phyloP scores from a whole-genome alignment of 2,797 vertebrate genomes.

The Hapalemur alaotrensis region DNA sequence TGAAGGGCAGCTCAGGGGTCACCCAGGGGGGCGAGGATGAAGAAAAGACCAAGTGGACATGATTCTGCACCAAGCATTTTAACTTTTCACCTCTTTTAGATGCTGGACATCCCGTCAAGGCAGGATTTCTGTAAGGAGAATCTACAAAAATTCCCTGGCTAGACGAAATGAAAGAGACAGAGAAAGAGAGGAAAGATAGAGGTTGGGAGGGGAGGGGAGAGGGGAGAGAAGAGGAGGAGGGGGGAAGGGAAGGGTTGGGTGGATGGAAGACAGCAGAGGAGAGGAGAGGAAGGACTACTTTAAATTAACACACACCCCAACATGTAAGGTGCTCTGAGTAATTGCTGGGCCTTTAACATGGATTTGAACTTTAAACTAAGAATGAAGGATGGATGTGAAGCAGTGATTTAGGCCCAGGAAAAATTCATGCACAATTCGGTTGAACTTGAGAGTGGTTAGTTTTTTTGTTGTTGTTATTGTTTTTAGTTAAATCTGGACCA shows the following conservation, averaged over 20 bases:
- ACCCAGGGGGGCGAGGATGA: neutral
- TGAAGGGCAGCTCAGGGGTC: neutral
- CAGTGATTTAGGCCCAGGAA: neutral
- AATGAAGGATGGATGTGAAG: neutral
- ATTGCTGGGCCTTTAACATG: neutral
- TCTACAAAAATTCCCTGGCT: neutral
- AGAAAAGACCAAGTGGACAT: neutral
- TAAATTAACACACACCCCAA: neutral
- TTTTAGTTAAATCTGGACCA: neutral
- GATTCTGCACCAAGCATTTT: neutral
- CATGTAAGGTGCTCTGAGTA: neutral
- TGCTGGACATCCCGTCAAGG: neutral
- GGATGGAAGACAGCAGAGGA: accelerated
- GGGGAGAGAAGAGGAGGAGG: no score
- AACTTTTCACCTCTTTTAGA: neutral
- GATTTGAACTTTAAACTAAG: neutral
- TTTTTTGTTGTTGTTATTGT: neutral
- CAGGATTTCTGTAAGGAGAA: neutral
- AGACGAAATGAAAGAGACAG: neutral
- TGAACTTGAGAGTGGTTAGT: neutral
- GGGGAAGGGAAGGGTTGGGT: accelerated
- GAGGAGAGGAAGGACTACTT: neutral
- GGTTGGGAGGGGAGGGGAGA: no score
- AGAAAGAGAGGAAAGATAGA: neutral
- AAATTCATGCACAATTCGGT: neutral